Percentiles rank a stretch among this genome's conserved stretches.
phyloP scores from a whole-genome alignment of 2,888 invertebrate species.

The Apoderus coryli region DNA sequence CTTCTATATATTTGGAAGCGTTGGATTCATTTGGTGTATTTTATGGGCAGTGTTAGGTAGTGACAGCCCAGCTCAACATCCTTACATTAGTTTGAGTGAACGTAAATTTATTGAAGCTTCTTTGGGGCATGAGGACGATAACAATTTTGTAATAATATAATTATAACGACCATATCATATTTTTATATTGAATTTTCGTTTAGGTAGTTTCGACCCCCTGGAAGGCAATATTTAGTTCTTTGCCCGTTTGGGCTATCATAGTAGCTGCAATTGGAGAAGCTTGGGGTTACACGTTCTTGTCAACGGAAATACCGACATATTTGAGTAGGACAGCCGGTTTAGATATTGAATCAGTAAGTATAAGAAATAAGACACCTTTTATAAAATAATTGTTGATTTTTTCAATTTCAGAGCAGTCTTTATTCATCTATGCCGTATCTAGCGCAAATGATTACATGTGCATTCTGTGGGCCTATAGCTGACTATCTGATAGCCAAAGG shows the following conservation, averaged over 20 bases:
- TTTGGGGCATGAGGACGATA: constrained; percentile 14
- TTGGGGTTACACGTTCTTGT: constrained; percentile 20
- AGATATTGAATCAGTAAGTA: constrained; percentile 48
- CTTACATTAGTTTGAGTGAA: constrained; percentile 45
- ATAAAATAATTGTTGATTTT: too few relatives aligned
- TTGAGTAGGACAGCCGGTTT: constrained; percentile 41
- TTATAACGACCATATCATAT: too few relatives aligned
- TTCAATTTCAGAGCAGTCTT: constrained; percentile 41
- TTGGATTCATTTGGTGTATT: constrained; percentile 43
- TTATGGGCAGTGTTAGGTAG: constrained; percentile 45
- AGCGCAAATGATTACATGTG: constrained; percentile 54
- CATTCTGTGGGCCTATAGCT: constrained; percentile 51
- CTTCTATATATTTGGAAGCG: constrained; percentile 53
- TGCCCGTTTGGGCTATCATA: constrained; percentile 62
- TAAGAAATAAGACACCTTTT: too few relatives aligned
- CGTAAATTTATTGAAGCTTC: constrained; percentile 38
- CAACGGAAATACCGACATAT: constrained; percentile 21
- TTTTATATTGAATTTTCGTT: too few relatives aligned
- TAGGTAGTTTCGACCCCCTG: constrained; percentile 47
- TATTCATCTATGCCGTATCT: constrained; percentile 60
- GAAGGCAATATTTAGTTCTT: constrained; percentile 55
- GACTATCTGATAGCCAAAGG: constrained; percentile 42
- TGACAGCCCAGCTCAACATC: constrained; percentile 44
- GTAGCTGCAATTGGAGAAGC: constrained; percentile 19
- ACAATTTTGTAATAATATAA: too few relatives aligned